These are phyloP conservation scores for Pherbina coryleti DNA, from an alignment of 2,888 invertebrate genomes.

Conservation along the genomic window DNA sequence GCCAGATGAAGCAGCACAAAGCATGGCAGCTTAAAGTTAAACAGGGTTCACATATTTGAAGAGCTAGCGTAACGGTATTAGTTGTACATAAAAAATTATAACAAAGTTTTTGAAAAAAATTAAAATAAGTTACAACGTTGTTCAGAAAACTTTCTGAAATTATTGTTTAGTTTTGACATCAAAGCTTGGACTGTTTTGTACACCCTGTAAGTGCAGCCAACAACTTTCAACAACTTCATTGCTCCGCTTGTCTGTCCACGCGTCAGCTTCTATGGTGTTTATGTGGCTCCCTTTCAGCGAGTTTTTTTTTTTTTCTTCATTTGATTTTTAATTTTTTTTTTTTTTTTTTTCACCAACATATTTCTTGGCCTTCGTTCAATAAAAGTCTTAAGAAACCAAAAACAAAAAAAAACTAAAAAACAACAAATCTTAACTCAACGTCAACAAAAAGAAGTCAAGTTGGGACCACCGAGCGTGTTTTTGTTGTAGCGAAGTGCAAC, in stretches of 20 bases:
- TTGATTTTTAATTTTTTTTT: constrained; percentile 5
- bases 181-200: background rate
- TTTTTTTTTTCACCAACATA: background rate
- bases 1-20: background rate
- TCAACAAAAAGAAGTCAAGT: constrained; percentile 22
- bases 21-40: background rate
- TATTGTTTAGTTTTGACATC: too few relatives aligned
- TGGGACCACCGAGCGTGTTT: constrained; percentile 20
- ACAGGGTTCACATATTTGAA: too few relatives aligned
- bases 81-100: background rate
- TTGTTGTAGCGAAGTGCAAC: background rate
- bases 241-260: background rate
- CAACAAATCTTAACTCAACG: background rate
- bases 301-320: background rate
- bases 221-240: constrained; percentile 9
- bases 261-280: background rate
- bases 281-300: too few relatives aligned
- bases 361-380: constrained; percentile 19
- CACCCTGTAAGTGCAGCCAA: background rate
- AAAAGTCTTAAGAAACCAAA: background rate
- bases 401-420: constrained; percentile 1
- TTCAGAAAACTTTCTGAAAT: background rate
- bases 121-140: background rate
- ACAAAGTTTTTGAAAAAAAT: background rate
- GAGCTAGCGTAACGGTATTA: too few relatives aligned